These are phyloP conservation scores for Ophraella communa DNA, from an alignment of 2,888 invertebrate species.

Conservation along the genomic window DNA sequence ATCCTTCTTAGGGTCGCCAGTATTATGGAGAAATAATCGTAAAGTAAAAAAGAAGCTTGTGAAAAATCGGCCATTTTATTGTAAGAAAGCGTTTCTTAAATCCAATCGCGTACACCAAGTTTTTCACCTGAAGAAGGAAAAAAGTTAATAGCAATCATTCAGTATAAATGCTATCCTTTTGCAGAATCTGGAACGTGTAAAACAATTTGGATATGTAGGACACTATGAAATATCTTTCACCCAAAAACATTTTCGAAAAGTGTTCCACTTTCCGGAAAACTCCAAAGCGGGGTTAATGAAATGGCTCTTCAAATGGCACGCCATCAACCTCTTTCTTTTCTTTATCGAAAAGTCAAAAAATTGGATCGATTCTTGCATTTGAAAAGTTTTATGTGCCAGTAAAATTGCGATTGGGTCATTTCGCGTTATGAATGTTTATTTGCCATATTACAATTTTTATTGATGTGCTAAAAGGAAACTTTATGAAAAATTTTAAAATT, in stretches of 20 bases:
- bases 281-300: slow-evolving; percentile 27
- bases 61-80: too few relatives aligned
- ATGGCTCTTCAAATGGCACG: slow-evolving; percentile 12
- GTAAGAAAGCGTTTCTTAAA: too few relatives aligned
- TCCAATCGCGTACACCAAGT: background rate
- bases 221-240: slow-evolving; percentile 8
- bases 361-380: background rate
- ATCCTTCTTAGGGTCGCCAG: too few relatives aligned
- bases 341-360: slow-evolving; percentile 20
- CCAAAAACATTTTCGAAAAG: slow-evolving; percentile 26
- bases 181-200: slow-evolving; percentile 8
- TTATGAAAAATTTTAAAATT: too few relatives aligned
- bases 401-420: background rate
- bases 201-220: slow-evolving; percentile 15
- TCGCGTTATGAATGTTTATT: background rate
- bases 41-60: background rate
- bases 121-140: background rate
- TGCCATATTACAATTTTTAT: background rate
- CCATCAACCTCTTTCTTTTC: slow-evolving; percentile 12
- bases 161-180: background rate
- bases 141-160: background rate
- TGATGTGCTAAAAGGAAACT: too few relatives aligned
- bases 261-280: slow-evolving; percentile 19
- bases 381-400: background rate
- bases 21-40: background rate